phyloP scores from a whole-genome alignment of 2,113 vertebrate species.

The Symphodus melops region DNA sequence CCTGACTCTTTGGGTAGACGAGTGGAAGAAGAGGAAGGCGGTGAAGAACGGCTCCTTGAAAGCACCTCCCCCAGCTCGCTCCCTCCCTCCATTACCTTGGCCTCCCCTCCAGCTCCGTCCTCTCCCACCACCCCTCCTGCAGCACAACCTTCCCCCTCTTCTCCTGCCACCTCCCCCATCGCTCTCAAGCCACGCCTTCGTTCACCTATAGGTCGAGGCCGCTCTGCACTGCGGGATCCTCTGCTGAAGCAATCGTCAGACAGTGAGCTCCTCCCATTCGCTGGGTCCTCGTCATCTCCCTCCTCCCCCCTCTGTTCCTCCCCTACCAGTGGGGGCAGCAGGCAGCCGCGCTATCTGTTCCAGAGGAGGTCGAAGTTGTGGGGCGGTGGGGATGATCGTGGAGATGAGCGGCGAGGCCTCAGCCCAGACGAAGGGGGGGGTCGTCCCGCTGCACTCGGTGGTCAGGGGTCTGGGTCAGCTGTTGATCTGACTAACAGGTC shows the following conservation, averaged over 20 bases:
- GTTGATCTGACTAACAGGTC: conserved; percentile 83
- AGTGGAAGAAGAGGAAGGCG: conserved; percentile 90
- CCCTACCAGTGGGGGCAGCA: conserved; percentile 83
- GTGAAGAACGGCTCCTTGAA: conserved; percentile 92
- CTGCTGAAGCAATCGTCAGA: conserved; percentile 99
- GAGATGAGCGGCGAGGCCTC: conserved; percentile 66
- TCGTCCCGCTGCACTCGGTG: conserved; percentile 89
- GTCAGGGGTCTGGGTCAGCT: conserved; percentile 84
- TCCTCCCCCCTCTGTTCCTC: conserved; percentile 86
- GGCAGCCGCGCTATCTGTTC: conserved; percentile 98
- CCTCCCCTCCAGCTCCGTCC: conserved; percentile 83
- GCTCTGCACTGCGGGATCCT: conserved; percentile 93
- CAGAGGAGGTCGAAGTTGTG: conserved; percentile 99
- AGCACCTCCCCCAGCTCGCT: conserved; percentile 94
- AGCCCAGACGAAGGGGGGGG: conserved; percentile 70
- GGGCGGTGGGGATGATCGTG: conserved; percentile 95
- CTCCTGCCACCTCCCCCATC: conserved; percentile 90
- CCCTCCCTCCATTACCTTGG: conserved; percentile 92
- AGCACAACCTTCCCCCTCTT: conserved; percentile 86
- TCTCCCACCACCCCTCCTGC: conserved; percentile 87
- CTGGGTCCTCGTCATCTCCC: conserved; percentile 88
- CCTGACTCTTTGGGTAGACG: conserved; percentile 90
- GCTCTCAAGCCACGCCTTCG: conserved; percentile 95
- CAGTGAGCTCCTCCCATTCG: conserved; percentile 96
- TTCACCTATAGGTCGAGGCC: conserved; percentile 92